Evolutionary conservation across 92 coral and sea anemone species (phyloP).

Genomic region (Palythoa caribaeorum): DNA sequence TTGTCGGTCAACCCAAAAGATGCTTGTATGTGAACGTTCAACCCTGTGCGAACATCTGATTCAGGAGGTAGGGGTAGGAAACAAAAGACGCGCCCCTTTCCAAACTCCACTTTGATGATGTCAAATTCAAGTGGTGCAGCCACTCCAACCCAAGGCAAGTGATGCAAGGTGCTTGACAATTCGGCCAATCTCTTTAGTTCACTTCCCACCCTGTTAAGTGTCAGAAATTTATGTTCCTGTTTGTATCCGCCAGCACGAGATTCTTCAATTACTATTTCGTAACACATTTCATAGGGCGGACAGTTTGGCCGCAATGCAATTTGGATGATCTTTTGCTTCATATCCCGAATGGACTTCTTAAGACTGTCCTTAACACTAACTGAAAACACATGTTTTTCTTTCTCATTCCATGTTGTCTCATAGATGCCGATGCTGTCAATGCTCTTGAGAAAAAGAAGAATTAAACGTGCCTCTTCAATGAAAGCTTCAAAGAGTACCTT

Average conservation of each 20-base stretch:
- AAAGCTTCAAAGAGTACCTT: slow-evolving; percentile 86
- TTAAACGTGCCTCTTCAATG: slow-evolving; percentile 84
- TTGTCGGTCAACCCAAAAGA: slow-evolving; percentile 94
- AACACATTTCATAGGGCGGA: slow-evolving; percentile 76
- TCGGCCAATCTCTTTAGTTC: slow-evolving; percentile 70
- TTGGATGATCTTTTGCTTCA: slow-evolving; percentile 70
- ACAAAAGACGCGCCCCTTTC: slow-evolving; percentile 87
- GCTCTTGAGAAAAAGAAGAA: slow-evolving; percentile 85
- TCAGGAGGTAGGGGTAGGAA: slow-evolving; percentile 92
- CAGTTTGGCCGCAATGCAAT: slow-evolving; percentile 58
- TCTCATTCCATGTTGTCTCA: slow-evolving; percentile 81
- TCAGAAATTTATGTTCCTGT: slow-evolving; percentile 70
- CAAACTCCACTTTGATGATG: slow-evolving; percentile 44
- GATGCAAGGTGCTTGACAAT: slow-evolving; percentile 73
- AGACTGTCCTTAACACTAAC: slow-evolving; percentile 76
- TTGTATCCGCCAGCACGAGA: slow-evolving; percentile 60
- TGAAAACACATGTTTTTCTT: slow-evolving; percentile 73
- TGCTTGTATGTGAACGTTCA: slow-evolving; percentile 91
- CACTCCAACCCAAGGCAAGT: slow-evolving; percentile 95
- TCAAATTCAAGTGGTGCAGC: slow-evolving; percentile 76
- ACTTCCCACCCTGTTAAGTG: slow-evolving; percentile 85
- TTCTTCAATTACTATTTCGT: slow-evolving; percentile 77
- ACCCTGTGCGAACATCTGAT: slow-evolving; percentile 91
- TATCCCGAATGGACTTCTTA: slow-evolving; percentile 63
- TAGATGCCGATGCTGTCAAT: slow-evolving; percentile 77